These are phyloP conservation scores for Intellagama lesueurii DNA, from an alignment of 2,797 vertebrate genomes.

Conservation along the genomic window DNA sequence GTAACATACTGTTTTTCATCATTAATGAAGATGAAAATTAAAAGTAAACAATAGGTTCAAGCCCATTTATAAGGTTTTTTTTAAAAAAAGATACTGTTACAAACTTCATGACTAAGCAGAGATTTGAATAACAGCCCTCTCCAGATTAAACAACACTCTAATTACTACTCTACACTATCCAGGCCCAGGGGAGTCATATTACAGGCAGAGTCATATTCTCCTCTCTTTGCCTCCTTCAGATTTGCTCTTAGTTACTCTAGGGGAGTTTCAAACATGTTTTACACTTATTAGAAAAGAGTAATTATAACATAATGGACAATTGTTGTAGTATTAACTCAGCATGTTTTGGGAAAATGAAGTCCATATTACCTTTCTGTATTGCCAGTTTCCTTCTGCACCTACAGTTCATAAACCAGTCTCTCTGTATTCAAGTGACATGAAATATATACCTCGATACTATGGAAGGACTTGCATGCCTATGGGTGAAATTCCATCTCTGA, in stretches of 20 bases:
- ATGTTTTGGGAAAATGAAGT: constrained; percentile 37
- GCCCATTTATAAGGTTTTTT: not conserved
- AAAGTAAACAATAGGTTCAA: not conserved
- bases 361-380: accelerated
- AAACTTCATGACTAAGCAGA: not conserved
- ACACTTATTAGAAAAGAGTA: not conserved
- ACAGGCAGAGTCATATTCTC: not conserved
- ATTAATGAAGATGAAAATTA: not conserved
- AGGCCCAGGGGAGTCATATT: not conserved
- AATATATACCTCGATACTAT: constrained; percentile 12
- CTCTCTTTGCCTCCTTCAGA: too few species aligned
- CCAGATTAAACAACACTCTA: not conserved
- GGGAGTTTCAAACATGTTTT: not conserved
- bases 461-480: constrained; percentile 29
- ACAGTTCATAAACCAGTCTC: constrained; percentile 8
- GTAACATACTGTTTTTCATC: not conserved
- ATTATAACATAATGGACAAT: not conserved
- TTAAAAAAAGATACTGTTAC: too few species aligned
- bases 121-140: not conserved
- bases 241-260: not conserved
- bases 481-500: constrained; percentile 49
- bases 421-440: constrained; percentile 21
- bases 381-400: constrained; percentile 1
- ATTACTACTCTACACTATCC: not conserved
- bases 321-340: not conserved